These are phyloP conservation scores for Pollenia angustigena DNA, from an alignment of 2,888 invertebrate genomes.

Conservation along the genomic window DNA sequence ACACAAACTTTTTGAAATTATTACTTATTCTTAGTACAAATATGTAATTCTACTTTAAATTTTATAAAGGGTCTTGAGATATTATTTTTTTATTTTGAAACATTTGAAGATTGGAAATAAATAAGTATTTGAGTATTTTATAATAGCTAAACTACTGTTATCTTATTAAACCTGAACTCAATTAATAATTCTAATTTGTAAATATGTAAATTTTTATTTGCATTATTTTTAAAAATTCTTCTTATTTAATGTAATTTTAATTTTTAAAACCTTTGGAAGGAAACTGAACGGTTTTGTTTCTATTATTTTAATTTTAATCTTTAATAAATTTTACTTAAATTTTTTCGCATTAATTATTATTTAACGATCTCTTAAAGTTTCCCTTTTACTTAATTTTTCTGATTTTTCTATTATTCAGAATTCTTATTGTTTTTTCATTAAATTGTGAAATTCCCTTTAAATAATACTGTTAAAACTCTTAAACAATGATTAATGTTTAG, in stretches of 20 bases:
- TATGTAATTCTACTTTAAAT: slow-evolving; percentile 15
- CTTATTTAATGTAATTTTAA: slow-evolving; percentile 39
- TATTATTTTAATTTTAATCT: slow-evolving; percentile 3
- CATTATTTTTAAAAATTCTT: slow-evolving; percentile 28
- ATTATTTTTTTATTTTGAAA: slow-evolving; percentile 37
- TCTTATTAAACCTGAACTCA: slow-evolving; percentile 46
- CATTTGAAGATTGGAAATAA: slow-evolving; percentile 36
- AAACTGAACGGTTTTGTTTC: slow-evolving; percentile 73
- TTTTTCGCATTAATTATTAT: slow-evolving; percentile 3
- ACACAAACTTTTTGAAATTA: slow-evolving; percentile 42
- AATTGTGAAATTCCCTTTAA: slow-evolving; percentile 35
- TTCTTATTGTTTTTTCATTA: slow-evolving; percentile 1
- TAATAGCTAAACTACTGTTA: slow-evolving; percentile 50
- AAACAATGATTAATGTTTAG: slow-evolving; percentile 34
- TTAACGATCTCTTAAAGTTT: not conserved
- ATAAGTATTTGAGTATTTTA: slow-evolving; percentile 6
- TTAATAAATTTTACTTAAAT: slow-evolving; percentile 37
- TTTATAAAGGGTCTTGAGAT: slow-evolving; percentile 15
- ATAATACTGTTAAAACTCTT: slow-evolving; percentile 55
- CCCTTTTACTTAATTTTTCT: not conserved
- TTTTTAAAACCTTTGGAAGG: slow-evolving; percentile 70
- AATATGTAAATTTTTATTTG: slow-evolving; percentile 38
- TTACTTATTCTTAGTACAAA: slow-evolving; percentile 23
- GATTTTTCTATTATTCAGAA: not conserved
- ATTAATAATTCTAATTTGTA: slow-evolving; percentile 55